Evolutionary conservation across 2,113 vertebrate genomes (phyloP).

Genomic region (Anguilla rostrata): DNA sequence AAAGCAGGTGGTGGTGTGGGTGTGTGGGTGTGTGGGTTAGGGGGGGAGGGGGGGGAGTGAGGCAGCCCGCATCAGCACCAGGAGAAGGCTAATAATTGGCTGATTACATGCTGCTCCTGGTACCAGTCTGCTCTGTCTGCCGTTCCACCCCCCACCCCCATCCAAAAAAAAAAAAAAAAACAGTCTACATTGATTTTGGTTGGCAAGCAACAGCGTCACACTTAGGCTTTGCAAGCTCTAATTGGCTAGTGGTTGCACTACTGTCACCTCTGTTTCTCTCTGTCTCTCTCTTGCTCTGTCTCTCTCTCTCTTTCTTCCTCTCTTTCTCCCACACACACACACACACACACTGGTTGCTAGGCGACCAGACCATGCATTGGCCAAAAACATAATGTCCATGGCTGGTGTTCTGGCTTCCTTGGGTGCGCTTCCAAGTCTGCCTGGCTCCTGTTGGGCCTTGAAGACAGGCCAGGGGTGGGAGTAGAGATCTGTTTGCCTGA

Average conservation of each 20-base stretch:
- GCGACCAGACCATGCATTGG: slow-evolving; percentile 81
- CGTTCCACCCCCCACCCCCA: slow-evolving; percentile 15
- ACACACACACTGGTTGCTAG: slow-evolving; percentile 77
- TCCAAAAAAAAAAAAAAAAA: slow-evolving; percentile 25
- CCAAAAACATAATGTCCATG: slow-evolving; percentile 72
- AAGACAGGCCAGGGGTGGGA: slow-evolving; percentile 45
- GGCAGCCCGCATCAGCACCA: slow-evolving; percentile 63
- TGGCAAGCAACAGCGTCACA: slow-evolving; percentile 92
- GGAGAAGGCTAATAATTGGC: slow-evolving; percentile 66
- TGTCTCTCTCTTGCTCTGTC: slow-evolving; percentile 61
- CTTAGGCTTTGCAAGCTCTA: slow-evolving; percentile 80
- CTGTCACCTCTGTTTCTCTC: slow-evolving; percentile 77
- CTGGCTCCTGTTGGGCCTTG: slow-evolving; percentile 67
- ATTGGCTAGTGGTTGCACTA: slow-evolving; percentile 85
- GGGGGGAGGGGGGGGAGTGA: slow-evolving; percentile 62
- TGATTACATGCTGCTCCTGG: slow-evolving; percentile 63
- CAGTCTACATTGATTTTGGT: slow-evolving; percentile 66
- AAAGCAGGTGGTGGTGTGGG: slow-evolving; percentile 45
- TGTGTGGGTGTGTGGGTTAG: slow-evolving; percentile 57
- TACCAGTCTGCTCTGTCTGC: slow-evolving; percentile 51
- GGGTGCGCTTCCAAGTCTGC: slow-evolving; percentile 74
- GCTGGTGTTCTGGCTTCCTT: slow-evolving; percentile 69
- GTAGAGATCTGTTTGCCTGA: neutral
- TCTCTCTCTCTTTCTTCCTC: slow-evolving; percentile 61
- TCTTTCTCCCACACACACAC: neutral